Base-by-base conservation (phyloP, 2,888 invertebrate species). In the Eupithecia tripunctaria region DNA sequence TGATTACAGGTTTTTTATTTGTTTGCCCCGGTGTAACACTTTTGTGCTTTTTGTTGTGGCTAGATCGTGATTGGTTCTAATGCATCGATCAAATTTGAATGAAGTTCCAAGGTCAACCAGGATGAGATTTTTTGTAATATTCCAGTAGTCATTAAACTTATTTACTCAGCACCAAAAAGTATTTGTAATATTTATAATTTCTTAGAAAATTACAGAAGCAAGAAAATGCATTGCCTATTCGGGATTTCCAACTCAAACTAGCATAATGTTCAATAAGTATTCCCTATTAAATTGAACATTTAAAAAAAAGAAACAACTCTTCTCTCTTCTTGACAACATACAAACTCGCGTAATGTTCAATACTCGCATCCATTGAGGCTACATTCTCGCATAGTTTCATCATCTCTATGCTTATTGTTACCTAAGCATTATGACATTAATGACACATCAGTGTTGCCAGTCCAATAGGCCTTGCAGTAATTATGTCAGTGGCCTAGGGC, bases 401-500 rank as follows among this genome's bases (percentile, higher is more conserved):
- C 25, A 60, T 7, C 60, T 36, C 38, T 12, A 25, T 64, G 32
- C 36, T 64, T 63, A 62, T 64, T 62, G 43, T 68, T 71, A 69
- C 71, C 71, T 59, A 74, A 71, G 62, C 47, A 69, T 69, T 66
- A 67, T 74, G 67, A 18, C 63, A 74, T 63, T 32, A 38, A 64
- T 64, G 38, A 64, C 25, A 38, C 21, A 25, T 0, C 63, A 38
- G 62, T 60, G 38, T 67, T 47, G 67, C 29, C 43, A 32, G 62
- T 66, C 41, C 27, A 69, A 66, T 63, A 27, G 56, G 71, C 69
- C 71, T 73, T 71, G 73, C 83, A 75, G 84, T 87, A 88, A 87
- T 89, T 86, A 88, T 89, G 87, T 88, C 86, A 88, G 75, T 73
- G 51, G 78, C 81, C 78, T 81, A 83, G 82, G 85, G 85, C 84